Base-by-base conservation (phyloP, 2,888 invertebrate genomes). In the Crioceris asparagi region DNA sequence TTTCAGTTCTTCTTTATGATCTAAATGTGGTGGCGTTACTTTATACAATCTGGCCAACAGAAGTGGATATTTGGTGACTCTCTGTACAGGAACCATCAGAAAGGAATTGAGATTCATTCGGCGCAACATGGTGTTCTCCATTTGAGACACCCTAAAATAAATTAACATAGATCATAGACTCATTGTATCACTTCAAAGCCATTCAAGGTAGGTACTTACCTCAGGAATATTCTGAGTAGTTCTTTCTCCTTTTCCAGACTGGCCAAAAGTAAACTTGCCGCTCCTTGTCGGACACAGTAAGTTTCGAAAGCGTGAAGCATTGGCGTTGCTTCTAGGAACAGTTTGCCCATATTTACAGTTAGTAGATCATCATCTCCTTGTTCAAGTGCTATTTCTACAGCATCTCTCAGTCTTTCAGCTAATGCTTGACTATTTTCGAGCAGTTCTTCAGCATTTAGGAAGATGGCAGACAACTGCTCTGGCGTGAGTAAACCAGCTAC, bases 21-120 rank as follows among this genome's bases (percentile, higher is more conserved):
- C 85, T 53, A 78, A 75, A 53, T 87, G 85, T 21, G 72, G 65
- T 2, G 92, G 88, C 10, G 93, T 93, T 29, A 90, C 87, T 68
- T 93, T 92, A 59, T 84, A 78, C 49, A 96, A 71, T 40, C 94
- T 79, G 30, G 88, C 87, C 56, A 96, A 69, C 48, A 96, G 72
- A 53, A 96, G 71, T 29, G 94, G 94, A 70, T 94, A 94, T 70
- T 93, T 93, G 54, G 94, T 94, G 53, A 94, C 92, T 64, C 94
- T 75, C 71, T 94, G 94, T 45, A 96, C 93, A 47, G 94, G 94
- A 53, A 90, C 92, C 92, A 94, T 94, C 38, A 94, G 76, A 67
- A 94, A 96, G n/a, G 94, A 92, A 67, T 93, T 91, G 32, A 96
- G 72, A 64, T 93, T 93, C 93, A 94, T 94, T 52, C 93, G 74